A percentile compares a stretch with the other conserved stretches of the same genome.
These are phyloP conservation scores for Sus scrofa DNA, from an alignment of 2,113 vertebrate species.

Conservation along the genomic window DNA sequence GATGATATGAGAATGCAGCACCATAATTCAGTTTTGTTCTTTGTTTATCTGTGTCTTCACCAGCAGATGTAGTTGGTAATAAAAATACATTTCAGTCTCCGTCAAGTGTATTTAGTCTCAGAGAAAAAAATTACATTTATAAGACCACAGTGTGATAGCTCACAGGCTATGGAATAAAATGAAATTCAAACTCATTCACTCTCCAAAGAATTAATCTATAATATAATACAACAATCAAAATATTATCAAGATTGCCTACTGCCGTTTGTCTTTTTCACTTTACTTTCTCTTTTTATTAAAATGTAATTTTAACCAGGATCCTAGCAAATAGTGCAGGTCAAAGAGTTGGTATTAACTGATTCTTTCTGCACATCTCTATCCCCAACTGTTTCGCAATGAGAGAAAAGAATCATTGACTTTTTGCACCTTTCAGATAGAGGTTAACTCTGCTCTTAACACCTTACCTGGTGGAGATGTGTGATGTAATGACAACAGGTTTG, in stretches of 20 bases:
- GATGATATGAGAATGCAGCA: not conserved
- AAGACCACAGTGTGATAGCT: not conserved
- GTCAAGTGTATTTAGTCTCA: slow-evolving; percentile 48
- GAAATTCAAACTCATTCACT: slow-evolving; percentile 37
- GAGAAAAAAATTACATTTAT: not conserved
- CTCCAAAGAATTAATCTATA: slow-evolving; percentile 2
- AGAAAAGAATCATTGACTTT: not conserved
- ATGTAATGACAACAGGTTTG: not conserved
- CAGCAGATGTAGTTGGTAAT: slow-evolving; percentile 8
- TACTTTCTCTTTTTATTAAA: not conserved
- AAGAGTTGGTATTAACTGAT: not conserved
- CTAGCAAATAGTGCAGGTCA: not conserved
- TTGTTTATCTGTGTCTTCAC: slow-evolving; percentile 15
- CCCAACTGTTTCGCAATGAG: not conserved
- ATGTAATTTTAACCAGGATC: not conserved
- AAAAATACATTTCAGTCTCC: slow-evolving; percentile 14
- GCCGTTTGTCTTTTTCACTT: not conserved
- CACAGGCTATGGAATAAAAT: slow-evolving; percentile 32
- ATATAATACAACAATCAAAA: not conserved
- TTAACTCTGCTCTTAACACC: not conserved
- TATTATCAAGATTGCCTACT: not conserved
- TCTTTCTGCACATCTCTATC: not conserved
- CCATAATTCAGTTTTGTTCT: slow-evolving; percentile 28
- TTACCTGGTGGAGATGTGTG: not conserved
- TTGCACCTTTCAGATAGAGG: not conserved